phyloP scores from a whole-genome alignment of 2,797 vertebrate species.

The Delichon dasypus region DNA sequence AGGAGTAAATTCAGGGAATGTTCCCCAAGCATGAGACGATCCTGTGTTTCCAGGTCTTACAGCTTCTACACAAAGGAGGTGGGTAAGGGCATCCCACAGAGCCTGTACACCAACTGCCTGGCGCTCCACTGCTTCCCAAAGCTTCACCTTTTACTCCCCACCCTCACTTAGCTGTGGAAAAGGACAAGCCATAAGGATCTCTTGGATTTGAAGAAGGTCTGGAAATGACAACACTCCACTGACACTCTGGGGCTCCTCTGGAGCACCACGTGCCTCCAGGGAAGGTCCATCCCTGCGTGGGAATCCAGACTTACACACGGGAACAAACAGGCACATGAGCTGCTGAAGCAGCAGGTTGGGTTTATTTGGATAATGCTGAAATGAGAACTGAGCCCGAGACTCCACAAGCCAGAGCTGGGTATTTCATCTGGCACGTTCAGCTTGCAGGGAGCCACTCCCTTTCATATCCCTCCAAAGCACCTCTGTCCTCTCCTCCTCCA shows the following conservation, averaged over 20 bases:
- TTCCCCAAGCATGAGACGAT: background rate
- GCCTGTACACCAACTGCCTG: background rate
- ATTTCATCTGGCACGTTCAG: background rate
- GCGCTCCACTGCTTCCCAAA: background rate
- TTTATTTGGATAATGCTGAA: background rate
- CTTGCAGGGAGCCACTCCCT: background rate
- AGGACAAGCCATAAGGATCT: background rate
- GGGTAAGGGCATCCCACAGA: background rate
- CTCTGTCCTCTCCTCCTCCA: background rate
- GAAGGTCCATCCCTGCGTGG: accelerated
- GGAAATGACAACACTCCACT: background rate
- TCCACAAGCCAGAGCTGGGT: background rate
- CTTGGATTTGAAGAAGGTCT: background rate
- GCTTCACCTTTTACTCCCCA: background rate
- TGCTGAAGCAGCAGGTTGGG: background rate
- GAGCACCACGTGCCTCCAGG: background rate
- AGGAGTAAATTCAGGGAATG: background rate
- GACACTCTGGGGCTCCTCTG: background rate
- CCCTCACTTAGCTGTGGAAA: accelerated
- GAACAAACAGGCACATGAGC: background rate
- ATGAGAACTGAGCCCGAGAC: background rate
- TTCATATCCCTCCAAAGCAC: accelerated
- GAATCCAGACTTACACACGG: background rate
- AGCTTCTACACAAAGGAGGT: background rate
- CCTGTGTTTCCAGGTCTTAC: background rate